A percentile compares a stretch with the other conserved stretches of the same genome.
phyloP scores from a whole-genome alignment of 2,797 vertebrate species.

The Erethizon dorsatum region DNA sequence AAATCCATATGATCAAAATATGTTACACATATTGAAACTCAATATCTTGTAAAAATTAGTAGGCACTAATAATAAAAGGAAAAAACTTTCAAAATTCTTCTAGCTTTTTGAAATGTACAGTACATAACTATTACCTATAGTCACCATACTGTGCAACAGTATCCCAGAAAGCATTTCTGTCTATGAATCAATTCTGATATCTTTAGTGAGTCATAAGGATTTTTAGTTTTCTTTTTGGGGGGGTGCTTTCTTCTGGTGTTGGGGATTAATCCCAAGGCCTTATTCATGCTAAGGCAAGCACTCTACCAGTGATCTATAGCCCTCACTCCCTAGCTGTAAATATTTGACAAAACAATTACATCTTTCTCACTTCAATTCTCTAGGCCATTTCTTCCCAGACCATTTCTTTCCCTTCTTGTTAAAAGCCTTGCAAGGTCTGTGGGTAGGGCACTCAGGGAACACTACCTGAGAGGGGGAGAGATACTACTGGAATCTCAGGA shows the following conservation, averaged over 20 bases:
- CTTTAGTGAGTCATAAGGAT: background rate
- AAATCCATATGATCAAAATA: background rate
- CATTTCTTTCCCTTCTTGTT: constrained; percentile 68
- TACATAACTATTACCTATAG: background rate
- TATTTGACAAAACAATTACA: constrained; percentile 59
- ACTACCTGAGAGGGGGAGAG: constrained; percentile 36
- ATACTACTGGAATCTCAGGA: constrained; percentile 59
- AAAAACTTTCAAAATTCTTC: background rate
- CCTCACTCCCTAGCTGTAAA: background rate
- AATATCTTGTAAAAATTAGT: background rate
- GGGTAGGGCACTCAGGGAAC: constrained; percentile 14
- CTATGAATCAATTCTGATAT: background rate
- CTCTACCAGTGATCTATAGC: background rate
- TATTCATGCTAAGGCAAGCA: background rate
- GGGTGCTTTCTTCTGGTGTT: no score
- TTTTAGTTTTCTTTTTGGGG: background rate
- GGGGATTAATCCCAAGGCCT: background rate
- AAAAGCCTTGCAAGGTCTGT: constrained; percentile 34
- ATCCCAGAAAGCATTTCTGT: background rate
- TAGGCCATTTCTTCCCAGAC: constrained; percentile 53
- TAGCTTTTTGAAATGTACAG: background rate
- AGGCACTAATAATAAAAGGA: background rate
- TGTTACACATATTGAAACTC: background rate
- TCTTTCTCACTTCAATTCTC: constrained; percentile 65
- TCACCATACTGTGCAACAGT: background rate